Conservation (phyloP, 92 coral and sea anemone species). For the Actinostola sp. region DNA sequence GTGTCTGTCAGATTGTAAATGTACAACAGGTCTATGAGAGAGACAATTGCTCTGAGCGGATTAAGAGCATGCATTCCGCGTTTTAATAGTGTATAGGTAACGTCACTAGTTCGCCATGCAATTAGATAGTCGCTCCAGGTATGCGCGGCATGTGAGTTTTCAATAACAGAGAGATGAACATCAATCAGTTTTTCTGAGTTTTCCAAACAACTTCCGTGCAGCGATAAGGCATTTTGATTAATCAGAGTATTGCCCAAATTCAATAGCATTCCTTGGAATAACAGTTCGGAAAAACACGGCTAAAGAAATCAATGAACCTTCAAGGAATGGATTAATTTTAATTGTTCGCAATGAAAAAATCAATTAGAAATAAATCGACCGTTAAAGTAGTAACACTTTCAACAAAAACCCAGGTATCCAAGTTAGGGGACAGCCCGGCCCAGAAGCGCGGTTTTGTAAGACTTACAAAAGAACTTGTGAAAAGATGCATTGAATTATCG, state of each 20-base stretch:
- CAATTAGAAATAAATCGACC: slow-evolving; percentile 22
- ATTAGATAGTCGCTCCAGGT: slow-evolving; percentile 18
- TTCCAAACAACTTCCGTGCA: slow-evolving; percentile 9
- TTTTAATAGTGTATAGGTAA: slow-evolving; percentile 15
- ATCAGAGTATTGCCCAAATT: neutral
- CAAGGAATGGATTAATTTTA: slow-evolving; percentile 27
- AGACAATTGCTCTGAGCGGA: slow-evolving; percentile 14
- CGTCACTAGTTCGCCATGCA: slow-evolving; percentile 32
- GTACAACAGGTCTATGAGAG: slow-evolving; percentile 13
- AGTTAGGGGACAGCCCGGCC: neutral
- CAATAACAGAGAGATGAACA: slow-evolving; percentile 13
- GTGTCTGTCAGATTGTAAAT: neutral
- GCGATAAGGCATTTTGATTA: neutral
- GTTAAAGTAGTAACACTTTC: neutral
- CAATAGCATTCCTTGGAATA: neutral
- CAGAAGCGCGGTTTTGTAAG: too few species aligned
- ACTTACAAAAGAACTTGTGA: too few species aligned
- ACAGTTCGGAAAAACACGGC: slow-evolving; percentile 4
- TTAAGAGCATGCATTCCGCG: slow-evolving; percentile 17
- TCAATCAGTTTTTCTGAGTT: neutral
- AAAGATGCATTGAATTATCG: neutral
- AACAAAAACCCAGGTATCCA: neutral
- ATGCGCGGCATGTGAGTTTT: slow-evolving; percentile 22
- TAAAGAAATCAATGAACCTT: slow-evolving; percentile 14
- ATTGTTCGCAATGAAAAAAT: slow-evolving; percentile 28